Conservation (phyloP, 2,113 vertebrate species). For the Actenoides lindsayi region DNA sequence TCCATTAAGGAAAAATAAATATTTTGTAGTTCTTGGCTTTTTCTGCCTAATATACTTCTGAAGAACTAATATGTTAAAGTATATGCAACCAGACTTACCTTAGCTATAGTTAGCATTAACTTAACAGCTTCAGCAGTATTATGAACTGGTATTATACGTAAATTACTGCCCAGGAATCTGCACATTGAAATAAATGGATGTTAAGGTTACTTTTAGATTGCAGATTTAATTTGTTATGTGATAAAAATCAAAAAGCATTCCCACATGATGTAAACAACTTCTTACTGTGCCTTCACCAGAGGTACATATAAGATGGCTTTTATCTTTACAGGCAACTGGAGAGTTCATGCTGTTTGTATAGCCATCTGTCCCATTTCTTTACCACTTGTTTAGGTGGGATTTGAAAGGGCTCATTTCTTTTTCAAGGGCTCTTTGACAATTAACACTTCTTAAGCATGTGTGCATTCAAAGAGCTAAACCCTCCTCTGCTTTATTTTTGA, state of each 20-base stretch:
- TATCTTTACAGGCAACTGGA: not conserved
- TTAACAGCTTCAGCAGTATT: conserved; percentile 82
- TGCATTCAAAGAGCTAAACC: not conserved
- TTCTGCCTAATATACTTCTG: not conserved
- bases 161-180: conserved; percentile 89
- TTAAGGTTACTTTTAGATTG: not conserved
- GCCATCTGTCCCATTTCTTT: conserved; percentile 7
- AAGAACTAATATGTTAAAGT: not conserved
- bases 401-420: not conserved
- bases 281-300: not conserved
- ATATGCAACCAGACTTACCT: conserved; percentile 76
- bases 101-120: conserved; percentile 89
- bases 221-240: not conserved
- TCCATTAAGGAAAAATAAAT: not conserved
- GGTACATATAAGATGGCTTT: not conserved
- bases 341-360: not conserved
- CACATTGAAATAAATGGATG: conserved; percentile 28
- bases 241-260: not conserved
- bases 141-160: conserved; percentile 86
- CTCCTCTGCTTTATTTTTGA: not conserved
- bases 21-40: not conserved
- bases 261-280: not conserved
- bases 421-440: not conserved
- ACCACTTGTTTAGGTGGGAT: not conserved
- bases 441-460: not conserved